A percentile compares a stretch with the other conserved stretches of the same genome.
These are phyloP conservation scores for Drosophila mayaguana DNA, from an alignment of 2,888 invertebrate genomes.

Conservation along the genomic window DNA sequence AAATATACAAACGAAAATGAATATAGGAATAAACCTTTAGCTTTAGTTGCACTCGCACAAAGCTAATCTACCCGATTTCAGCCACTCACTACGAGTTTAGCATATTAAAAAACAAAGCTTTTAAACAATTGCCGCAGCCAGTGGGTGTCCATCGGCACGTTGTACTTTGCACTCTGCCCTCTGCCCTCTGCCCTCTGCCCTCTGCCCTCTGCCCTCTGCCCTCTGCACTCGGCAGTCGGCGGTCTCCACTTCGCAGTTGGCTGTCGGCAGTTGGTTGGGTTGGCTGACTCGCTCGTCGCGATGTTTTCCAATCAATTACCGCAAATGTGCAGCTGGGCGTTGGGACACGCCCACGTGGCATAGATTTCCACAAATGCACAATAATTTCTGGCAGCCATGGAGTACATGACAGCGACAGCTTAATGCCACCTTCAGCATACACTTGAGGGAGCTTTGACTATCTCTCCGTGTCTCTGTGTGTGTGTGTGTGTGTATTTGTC, in stretches of 20 bases:
- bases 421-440: slow-evolving; percentile 62
- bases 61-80: background rate
- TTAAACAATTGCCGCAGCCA: slow-evolving; percentile 67
- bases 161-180: no score
- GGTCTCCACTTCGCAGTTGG: background rate
- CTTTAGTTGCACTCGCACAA: no score
- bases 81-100: background rate
- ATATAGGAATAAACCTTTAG: background rate
- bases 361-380: slow-evolving; percentile 79
- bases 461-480: background rate
- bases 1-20: no score
- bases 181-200: no score
- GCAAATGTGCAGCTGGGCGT: slow-evolving; percentile 54
- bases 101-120: slow-evolving; percentile 62
- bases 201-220: no score
- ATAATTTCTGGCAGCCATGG: slow-evolving; percentile 70
- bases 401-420: slow-evolving; percentile 74
- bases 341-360: slow-evolving; percentile 69
- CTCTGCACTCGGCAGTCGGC: background rate
- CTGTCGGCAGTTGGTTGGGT: slow-evolving; percentile 3
- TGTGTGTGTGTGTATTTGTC: slow-evolving; percentile 25
- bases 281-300: slow-evolving; percentile 16
- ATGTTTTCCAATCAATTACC: slow-evolving; percentile 77
- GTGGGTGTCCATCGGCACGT: background rate
- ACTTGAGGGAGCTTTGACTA: slow-evolving; percentile 16